These are phyloP conservation scores for Allobates femoralis DNA, from an alignment of 2,797 vertebrate species.

Conservation along the genomic window DNA sequence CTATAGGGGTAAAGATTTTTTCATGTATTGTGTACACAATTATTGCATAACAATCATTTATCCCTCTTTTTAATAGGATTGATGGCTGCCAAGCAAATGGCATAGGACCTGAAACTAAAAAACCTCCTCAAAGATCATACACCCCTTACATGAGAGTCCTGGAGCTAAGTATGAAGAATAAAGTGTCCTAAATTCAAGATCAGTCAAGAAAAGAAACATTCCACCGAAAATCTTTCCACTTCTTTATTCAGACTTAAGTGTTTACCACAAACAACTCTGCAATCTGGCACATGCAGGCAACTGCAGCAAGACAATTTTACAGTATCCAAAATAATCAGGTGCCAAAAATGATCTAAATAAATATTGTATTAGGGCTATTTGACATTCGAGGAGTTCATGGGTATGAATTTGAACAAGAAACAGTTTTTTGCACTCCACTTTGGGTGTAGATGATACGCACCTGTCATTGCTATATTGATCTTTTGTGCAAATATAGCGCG, in stretches of 20 bases:
- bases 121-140: conserved; percentile 74
- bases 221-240: background rate
- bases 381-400: background rate
- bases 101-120: conserved; percentile 59
- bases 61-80: conserved; percentile 8
- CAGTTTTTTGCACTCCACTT: background rate
- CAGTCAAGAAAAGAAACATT: conserved; percentile 7
- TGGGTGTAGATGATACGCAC: background rate
- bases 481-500: background rate
- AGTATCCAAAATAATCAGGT: background rate
- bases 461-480: background rate
- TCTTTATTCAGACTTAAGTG: conserved; percentile 3
- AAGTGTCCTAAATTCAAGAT: conserved; percentile 50
- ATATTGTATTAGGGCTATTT: background rate
- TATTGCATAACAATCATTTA: background rate
- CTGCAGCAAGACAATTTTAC: background rate
- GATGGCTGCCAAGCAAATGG: conserved; percentile 51
- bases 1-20: background rate
- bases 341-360: conserved; percentile 5
- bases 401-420: background rate
- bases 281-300: background rate
- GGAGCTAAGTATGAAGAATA: conserved; percentile 81
- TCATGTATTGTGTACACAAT: background rate
- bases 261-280: background rate
- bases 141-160: conserved; percentile 89